phyloP scores from a whole-genome alignment of 2,888 invertebrate species.

The Aphodius sticticus region DNA sequence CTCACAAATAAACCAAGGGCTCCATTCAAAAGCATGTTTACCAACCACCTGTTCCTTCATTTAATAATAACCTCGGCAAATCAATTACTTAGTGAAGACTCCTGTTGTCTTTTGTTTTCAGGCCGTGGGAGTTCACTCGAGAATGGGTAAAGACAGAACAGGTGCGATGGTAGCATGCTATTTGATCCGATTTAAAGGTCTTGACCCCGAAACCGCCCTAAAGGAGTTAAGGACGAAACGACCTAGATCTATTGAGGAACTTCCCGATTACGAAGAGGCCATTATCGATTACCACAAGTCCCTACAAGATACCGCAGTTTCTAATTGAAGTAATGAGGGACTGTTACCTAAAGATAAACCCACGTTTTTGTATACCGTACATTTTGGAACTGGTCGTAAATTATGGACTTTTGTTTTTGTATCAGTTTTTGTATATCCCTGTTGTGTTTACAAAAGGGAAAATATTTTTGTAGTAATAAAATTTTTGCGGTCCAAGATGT shows the following conservation, averaged over 20 bases:
- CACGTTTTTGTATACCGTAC: neutral
- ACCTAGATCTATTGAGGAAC: conserved; percentile 68
- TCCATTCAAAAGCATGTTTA: conserved; percentile 11
- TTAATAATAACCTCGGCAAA: neutral
- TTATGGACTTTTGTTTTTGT: neutral
- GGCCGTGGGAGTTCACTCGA: conserved; percentile 75
- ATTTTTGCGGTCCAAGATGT: neutral
- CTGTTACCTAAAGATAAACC: neutral
- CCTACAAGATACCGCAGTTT: conserved; percentile 13
- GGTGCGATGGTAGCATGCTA: conserved; percentile 79
- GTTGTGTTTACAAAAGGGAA: neutral
- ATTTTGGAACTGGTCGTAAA: neutral
- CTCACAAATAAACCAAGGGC: neutral
- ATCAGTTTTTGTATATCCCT: neutral
- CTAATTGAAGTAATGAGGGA: conserved; percentile 10
- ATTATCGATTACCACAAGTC: conserved; percentile 29
- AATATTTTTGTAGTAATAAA: neutral
- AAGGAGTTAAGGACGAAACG: conserved; percentile 66
- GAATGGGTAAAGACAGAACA: conserved; percentile 74
- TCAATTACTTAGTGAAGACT: too few species aligned
- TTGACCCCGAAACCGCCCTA: conserved; percentile 70
- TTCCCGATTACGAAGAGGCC: conserved; percentile 33
- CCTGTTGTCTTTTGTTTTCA: conserved; percentile 51
- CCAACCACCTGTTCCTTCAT: conserved; percentile 12
- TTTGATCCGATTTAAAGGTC: conserved; percentile 68